Conservation (phyloP, 2,888 invertebrate species). For the Theodoxus fluviatilis region DNA sequence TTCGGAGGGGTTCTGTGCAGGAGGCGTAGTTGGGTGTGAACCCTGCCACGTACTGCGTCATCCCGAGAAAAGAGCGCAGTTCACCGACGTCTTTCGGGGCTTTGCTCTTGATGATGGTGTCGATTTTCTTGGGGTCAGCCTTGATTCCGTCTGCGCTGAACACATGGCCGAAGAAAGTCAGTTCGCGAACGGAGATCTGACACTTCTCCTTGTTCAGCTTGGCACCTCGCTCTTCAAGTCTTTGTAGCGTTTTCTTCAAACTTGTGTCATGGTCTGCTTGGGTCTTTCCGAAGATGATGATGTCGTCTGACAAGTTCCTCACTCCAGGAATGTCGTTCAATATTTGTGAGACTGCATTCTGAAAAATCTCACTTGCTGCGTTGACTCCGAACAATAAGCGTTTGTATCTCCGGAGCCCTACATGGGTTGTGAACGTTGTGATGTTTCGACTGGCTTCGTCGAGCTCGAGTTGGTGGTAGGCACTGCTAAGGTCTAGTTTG, state of each 20-base stretch:
- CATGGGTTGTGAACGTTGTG: conserved; percentile 40
- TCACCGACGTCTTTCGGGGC: not conserved
- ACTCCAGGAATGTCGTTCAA: conserved; percentile 54
- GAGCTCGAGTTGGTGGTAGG: conserved; percentile 42
- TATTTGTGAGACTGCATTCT: conserved; percentile 61
- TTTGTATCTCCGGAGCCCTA: conserved; percentile 39
- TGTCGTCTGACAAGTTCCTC: conserved; percentile 63
- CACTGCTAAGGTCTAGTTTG: conserved; percentile 38
- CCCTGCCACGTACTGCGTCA: conserved; percentile 14
- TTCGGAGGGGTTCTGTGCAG: conserved; percentile 13
- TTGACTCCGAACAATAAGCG: conserved; percentile 40
- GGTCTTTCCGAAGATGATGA: conserved; percentile 54
- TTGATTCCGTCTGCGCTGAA: conserved; percentile 2
- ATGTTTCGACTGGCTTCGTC: conserved; percentile 41
- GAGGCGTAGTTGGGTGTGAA: conserved; percentile 12
- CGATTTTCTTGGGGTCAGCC: conserved; percentile 1
- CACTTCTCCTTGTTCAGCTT: conserved; percentile 17
- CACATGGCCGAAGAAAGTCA: conserved; percentile 3
- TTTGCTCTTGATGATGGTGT: not conserved
- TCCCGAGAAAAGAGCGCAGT: conserved; percentile 15
- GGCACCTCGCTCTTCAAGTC: conserved; percentile 12
- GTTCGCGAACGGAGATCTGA: not conserved
- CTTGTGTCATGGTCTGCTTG: conserved; percentile 42
- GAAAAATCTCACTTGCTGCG: conserved; percentile 66
- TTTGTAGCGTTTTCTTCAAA: not conserved